Percentiles rank a stretch among this genome's conserved stretches.
Conservation (phyloP, 2,888 invertebrate genomes). For the Kuschelorhynchus macadamiae region DNA sequence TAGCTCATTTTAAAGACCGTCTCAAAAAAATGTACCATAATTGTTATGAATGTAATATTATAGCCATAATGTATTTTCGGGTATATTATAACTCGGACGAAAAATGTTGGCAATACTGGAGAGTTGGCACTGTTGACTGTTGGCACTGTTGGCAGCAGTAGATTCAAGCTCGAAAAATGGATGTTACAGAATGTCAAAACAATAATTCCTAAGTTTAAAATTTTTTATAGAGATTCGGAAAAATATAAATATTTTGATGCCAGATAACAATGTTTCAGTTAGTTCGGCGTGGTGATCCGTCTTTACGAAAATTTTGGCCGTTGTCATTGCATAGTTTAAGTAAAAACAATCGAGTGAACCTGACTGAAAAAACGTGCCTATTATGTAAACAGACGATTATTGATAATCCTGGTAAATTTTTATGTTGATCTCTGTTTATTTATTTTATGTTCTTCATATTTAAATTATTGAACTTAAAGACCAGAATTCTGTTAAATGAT, state of each 20-base stretch:
- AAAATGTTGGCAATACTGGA: no score
- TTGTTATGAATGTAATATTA: no score
- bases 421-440: background rate
- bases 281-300: slow-evolving; percentile 57
- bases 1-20: no score
- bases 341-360: slow-evolving; percentile 51
- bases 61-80: no score
- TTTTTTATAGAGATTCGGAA: slow-evolving; percentile 2
- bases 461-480: background rate
- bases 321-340: slow-evolving; percentile 57
- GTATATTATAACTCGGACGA: no score
- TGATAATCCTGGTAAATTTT: slow-evolving; percentile 35
- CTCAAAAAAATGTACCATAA: no score
- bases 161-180: no score
- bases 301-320: slow-evolving; percentile 56
- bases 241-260: background rate
- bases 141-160: no score
- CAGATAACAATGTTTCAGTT: slow-evolving; percentile 48
- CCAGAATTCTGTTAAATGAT: background rate
- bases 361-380: slow-evolving; percentile 58
- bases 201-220: background rate
- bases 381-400: slow-evolving; percentile 63
- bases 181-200: slow-evolving; percentile 3
- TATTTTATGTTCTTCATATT: background rate
- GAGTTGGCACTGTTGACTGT: no score